Conservation (phyloP, 2,888 invertebrate genomes). For the Thymelicus acteon region DNA sequence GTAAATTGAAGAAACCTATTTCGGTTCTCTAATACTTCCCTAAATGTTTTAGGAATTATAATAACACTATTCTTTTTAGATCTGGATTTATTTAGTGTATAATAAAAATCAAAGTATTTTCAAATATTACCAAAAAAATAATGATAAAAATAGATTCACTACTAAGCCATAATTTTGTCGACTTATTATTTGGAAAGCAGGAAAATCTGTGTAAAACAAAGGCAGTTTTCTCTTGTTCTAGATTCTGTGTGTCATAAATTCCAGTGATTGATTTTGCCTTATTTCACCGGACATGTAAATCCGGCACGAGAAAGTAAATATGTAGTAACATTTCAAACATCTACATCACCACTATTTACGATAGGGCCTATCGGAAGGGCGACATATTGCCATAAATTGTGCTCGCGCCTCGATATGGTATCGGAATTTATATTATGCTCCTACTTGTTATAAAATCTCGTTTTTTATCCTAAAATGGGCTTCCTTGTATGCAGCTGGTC, state of each 20-base stretch:
- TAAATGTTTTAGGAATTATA: too few relatives aligned
- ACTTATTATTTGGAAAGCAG: too few relatives aligned
- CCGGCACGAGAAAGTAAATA: constrained; percentile 2
- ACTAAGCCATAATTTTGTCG: too few relatives aligned
- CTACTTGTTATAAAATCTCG: constrained; percentile 15
- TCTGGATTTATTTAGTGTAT: too few relatives aligned
- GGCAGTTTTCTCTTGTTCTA: neutral
- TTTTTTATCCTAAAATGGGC: constrained; percentile 21
- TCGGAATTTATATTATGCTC: constrained; percentile 26
- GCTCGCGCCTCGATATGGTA: constrained; percentile 19
- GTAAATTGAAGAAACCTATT: neutral
- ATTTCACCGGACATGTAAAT: neutral
- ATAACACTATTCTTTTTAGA: too few relatives aligned
- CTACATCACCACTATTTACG: constrained; percentile 26
- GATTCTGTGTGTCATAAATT: neutral
- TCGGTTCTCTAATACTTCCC: too few relatives aligned
- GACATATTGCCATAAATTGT: constrained; percentile 30
- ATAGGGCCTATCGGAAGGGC: constrained; percentile 28
- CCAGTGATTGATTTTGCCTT: too few relatives aligned
- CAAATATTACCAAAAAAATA: too few relatives aligned
- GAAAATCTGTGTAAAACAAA: too few relatives aligned
- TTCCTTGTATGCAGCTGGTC: constrained; percentile 5
- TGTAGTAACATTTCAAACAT: constrained; percentile 4
- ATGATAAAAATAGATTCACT: too few relatives aligned
- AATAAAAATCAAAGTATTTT: too few relatives aligned